Base-by-base conservation (phyloP, 2,113 vertebrate species). In the Anser brachyrhynchus region DNA sequence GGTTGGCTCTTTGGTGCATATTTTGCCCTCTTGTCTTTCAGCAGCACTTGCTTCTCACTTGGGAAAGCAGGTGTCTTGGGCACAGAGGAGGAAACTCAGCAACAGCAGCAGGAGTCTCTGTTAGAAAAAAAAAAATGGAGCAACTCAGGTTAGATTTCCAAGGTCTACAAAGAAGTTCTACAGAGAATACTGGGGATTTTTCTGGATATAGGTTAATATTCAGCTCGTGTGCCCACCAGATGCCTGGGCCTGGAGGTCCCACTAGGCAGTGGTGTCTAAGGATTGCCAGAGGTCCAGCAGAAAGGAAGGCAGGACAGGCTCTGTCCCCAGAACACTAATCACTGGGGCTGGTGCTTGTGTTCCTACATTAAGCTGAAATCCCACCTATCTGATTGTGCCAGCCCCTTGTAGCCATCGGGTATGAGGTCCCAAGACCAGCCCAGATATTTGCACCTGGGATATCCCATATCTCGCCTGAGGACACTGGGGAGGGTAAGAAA, bases 91-190 rank as follows among this genome's bases (percentile, higher is more conserved):
- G 51, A 95, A 87, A 65, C 17, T 37, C 70, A 70, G 81, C 84
- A 96, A 73, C 80, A 92, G 66, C 80, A 92, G 44, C 66, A 92
- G 25, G 15, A 16, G 62, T 52, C 0, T 49, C 97, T 97, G 82
- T 59, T 61, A 61, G 74, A 89, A 49, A 49, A 46, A 44, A 22
- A 64, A 62, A n/a, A 75, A 64, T 52, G 26, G n/a, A 74, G 13
- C 41, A 59, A 26, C 11, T 80, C 35, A 5, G 11, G 23, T 96
- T 93, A 97, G 69, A 55, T 39, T 43, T 49, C 14, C 17, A 1
- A 52, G 85, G 33, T 17, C 51, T 52, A 13, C 51, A 52, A 8
- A 52, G 23, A 52, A 52, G 51, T 52, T 52, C 13, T 52, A 26
- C 23, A 9, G 6, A 16, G n/a, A 26, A 6, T 4, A 57, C 33